Conservation (phyloP, 2,113 vertebrate species). For the Coregonus clupeaformis region DNA sequence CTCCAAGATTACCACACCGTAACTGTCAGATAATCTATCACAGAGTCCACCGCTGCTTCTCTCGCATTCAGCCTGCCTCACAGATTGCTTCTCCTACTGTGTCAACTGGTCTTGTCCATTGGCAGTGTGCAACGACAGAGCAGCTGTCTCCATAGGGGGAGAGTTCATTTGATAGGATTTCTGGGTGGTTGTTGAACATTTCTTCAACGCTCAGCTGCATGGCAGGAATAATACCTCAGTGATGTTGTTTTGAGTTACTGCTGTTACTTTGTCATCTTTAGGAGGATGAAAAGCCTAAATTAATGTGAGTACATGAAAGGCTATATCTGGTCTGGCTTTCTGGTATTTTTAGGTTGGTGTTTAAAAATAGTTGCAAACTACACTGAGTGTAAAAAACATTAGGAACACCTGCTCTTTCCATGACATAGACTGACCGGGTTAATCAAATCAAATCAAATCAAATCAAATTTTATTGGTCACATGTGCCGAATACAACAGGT, state of each 20-base stretch:
- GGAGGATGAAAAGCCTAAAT: neutral
- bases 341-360: neutral
- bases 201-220: no score
- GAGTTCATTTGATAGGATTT: slow-evolving; percentile 4
- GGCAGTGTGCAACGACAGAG: neutral
- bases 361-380: no score
- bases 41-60: neutral
- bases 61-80: neutral
- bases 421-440: no score
- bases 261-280: neutral
- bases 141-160: neutral
- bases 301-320: neutral
- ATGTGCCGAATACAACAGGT: no score
- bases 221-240: neutral
- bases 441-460: no score
- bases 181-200: neutral
- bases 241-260: slow-evolving; percentile 11
- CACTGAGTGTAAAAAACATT: no score
- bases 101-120: neutral
- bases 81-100: neutral
- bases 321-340: neutral
- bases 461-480: no score
- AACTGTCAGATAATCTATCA: slow-evolving; percentile 25
- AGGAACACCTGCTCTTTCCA: no score
- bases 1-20: neutral